A percentile compares a stretch with the other conserved stretches of the same genome.
Evolutionary conservation across 2,113 vertebrate species (phyloP).

Genomic region (Eclectus roratus): DNA sequence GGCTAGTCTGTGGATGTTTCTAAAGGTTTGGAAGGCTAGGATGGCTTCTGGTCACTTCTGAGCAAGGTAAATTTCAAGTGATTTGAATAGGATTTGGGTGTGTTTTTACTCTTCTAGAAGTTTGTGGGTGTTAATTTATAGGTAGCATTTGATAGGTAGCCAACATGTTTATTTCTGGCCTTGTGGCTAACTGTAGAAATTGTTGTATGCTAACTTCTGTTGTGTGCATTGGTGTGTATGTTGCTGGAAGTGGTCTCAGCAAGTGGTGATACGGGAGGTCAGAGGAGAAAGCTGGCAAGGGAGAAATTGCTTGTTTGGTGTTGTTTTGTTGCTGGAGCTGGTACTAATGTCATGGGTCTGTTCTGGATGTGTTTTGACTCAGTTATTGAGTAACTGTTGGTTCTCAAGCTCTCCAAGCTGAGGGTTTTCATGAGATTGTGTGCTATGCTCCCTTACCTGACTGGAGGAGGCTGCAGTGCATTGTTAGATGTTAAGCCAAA

Average conservation of each 20-base stretch:
- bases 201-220: neutral
- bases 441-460: neutral
- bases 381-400: neutral
- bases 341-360: fast-evolving
- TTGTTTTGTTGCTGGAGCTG: neutral
- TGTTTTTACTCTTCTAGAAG: neutral
- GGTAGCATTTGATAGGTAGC: neutral
- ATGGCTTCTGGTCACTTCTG: neutral
- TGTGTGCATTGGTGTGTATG: neutral
- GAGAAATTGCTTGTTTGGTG: neutral
- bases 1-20: fast-evolving
- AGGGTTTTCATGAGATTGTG: neutral
- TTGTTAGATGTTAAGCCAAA: neutral
- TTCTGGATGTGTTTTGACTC: neutral
- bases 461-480: fast-evolving
- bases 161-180: neutral
- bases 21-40: neutral
- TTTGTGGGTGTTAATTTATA: neutral
- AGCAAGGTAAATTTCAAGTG: neutral
- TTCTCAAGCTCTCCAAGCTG: neutral
- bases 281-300: neutral
- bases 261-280: neutral
- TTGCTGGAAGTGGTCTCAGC: neutral
- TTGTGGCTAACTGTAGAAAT: neutral
- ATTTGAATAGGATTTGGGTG: neutral